Base-by-base conservation (phyloP, 2,888 invertebrate genomes). In the Leptinotarsa rubiginosa region DNA sequence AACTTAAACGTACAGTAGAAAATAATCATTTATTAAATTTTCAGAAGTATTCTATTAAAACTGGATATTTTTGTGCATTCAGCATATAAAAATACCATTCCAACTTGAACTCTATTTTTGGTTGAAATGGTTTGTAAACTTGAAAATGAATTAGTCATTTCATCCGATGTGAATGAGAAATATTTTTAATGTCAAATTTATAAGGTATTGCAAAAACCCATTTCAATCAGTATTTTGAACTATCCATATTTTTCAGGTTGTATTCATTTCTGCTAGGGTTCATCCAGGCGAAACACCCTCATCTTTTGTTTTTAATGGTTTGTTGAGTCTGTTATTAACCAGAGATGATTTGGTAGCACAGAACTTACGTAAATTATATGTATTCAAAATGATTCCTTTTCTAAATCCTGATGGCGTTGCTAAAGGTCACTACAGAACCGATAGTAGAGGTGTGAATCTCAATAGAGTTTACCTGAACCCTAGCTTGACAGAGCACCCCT, bases 221-320 rank as follows among this genome's bases (percentile, higher is more conserved):
- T 18, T 62, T 31, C 7, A 31, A 31, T 31, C 31, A 31, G 31
- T 31, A 31, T 62, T 62, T 41, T 12, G 31, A n/a, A 5, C 12
- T 10, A 18, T 13, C 25, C 41, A 69, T 56, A n/a, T 65, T 73
- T 84, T 84, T 50, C 85, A 94, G 94, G 91, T 96, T 7, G 93
- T 96, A 81, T 94, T 97, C 86, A 89, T 97, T 82, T 96, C 95
- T 75, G 96, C 96, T 4, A 90, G 97, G 75, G 97, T 97, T 69
- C 97, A 97, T 88, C 97, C 97, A 16, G 97, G 97, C 1, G 97
- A 97, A 88, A 96, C 96, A 0, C 97, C 96, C 1, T 95, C 96
- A 1, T 96, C 95, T 87, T 96, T 95, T 88, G 96, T 97, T 16
- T 93, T 97, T 87, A 96, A 96, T 86, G 97, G 97, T 0, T 93